Conservation (phyloP, 1,140 invertebrate genomes). For the Drosophila kikkawai region DNA sequence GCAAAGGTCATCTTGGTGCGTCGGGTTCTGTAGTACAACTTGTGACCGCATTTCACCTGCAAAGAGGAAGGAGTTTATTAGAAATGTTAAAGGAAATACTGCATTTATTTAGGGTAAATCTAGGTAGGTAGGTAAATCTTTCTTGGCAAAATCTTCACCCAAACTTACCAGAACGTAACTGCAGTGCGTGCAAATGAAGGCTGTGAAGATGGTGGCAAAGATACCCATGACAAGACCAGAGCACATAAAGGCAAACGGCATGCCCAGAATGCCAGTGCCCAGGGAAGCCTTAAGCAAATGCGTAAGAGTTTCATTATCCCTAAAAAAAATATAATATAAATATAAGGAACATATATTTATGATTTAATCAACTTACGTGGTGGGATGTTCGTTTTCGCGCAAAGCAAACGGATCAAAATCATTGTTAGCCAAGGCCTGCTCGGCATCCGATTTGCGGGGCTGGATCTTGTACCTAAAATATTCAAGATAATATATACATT, state of each 20-base stretch:
- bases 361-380: conserved; percentile 88
- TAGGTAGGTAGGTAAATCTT: background rate
- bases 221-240: conserved; percentile 92
- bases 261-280: conserved; percentile 96
- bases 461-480: conserved; percentile 88
- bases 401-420: conserved; percentile 91
- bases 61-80: conserved; percentile 17
- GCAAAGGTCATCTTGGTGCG: conserved; percentile 91
- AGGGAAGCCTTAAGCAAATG: conserved; percentile 95
- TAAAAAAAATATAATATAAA: conserved; percentile 76
- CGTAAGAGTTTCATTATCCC: conserved; percentile 93
- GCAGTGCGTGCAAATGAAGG: conserved; percentile 94
- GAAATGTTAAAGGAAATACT: background rate
- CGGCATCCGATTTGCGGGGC: conserved; percentile 85
- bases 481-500: background rate
- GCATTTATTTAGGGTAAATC: too few relatives aligned
- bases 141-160: background rate
- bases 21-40: conserved; percentile 89
- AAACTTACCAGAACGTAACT: conserved; percentile 92
- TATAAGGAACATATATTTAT: background rate
- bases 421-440: conserved; percentile 86
- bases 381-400: conserved; percentile 90
- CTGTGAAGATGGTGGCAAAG: conserved; percentile 91
- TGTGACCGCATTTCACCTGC: conserved; percentile 93
- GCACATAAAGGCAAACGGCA: conserved; percentile 93